Conservation (phyloP, 1,140 invertebrate species). For the Drosophila equinoxialis region DNA sequence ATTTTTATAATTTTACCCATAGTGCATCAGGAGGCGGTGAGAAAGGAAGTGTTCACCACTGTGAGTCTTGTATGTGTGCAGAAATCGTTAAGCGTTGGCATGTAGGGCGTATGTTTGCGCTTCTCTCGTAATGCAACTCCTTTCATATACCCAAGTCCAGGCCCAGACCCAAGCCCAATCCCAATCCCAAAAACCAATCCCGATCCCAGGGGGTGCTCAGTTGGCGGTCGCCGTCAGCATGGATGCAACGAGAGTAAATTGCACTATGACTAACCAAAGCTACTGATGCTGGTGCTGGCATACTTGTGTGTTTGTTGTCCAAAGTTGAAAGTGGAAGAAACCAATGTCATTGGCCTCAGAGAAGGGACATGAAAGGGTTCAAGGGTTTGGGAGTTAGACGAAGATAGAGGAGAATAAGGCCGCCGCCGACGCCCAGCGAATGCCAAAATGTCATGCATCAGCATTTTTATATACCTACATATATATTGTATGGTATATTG, state of each 20-base stretch:
- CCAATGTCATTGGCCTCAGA: conserved; percentile 62
- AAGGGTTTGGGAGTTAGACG: too few relatives aligned
- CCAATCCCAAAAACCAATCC: conserved; percentile 10
- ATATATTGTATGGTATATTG: not conserved
- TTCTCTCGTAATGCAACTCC: conserved; percentile 52
- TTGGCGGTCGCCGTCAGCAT: conserved; percentile 51
- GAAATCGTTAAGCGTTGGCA: conserved; percentile 64
- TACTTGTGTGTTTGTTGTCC: conserved; percentile 18
- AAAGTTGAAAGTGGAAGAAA: conserved; percentile 42
- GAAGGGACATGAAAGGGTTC: conserved; percentile 10
- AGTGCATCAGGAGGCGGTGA: conserved; percentile 2
- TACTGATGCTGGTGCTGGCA: conserved; percentile 16
- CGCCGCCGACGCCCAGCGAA: conserved; percentile 24
- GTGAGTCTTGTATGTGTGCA: conserved; percentile 8
- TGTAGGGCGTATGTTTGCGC: conserved; percentile 50
- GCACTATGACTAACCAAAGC: conserved; percentile 54
- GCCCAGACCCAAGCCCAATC: conserved; percentile 18
- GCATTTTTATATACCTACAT: conserved; percentile 45
- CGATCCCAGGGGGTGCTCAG: conserved; percentile 40
- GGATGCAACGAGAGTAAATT: conserved; percentile 55
- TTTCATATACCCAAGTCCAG: not conserved
- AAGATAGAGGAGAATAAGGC: too few relatives aligned
- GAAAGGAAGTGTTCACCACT: too few relatives aligned
- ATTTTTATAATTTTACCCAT: conserved; percentile 21
- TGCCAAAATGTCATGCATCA: conserved; percentile 60